A percentile compares a stretch with the other conserved stretches of the same genome.
Evolutionary conservation across 1,140 invertebrate genomes (phyloP).

Genomic region (Cyrtorhinus lividipennis): DNA sequence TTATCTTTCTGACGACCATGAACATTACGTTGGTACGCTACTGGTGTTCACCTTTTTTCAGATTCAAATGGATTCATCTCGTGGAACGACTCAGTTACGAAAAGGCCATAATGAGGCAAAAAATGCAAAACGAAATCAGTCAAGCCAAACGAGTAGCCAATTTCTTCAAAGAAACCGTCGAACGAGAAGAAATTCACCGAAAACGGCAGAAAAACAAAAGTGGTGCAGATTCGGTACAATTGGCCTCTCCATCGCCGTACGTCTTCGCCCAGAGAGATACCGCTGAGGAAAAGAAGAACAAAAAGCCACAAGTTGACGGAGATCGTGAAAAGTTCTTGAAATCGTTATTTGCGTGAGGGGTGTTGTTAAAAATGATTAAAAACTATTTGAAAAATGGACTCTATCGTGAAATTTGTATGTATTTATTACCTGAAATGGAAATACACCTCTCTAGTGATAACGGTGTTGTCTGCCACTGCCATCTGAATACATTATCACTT

Average conservation of each 20-base stretch:
- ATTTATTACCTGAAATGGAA: too few relatives aligned
- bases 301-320: slow-evolving; percentile 9
- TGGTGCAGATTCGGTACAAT: background rate
- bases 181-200: slow-evolving; percentile 23
- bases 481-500: too few relatives aligned
- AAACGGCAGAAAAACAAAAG: slow-evolving; percentile 14
- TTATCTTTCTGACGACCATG: too few relatives aligned
- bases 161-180: slow-evolving; percentile 25
- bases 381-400: too few relatives aligned
- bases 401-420: too few relatives aligned
- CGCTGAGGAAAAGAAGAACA: slow-evolving; percentile 20
- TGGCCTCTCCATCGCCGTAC: background rate
- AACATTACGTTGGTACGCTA: background rate
- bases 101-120: slow-evolving; percentile 71
- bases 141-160: slow-evolving; percentile 74
- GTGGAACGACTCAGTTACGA: slow-evolving; percentile 87
- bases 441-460: too few relatives aligned
- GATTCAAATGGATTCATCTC: slow-evolving; percentile 92
- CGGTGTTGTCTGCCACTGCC: too few relatives aligned
- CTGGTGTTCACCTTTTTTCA: slow-evolving; percentile 25
- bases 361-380: too few relatives aligned
- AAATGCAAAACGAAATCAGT: slow-evolving; percentile 71
- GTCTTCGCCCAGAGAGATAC: slow-evolving; percentile 21
- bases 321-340: background rate
- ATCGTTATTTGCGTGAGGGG: background rate